Evolutionary conservation across 2,113 vertebrate species (phyloP), one percentile per base, ranked within the genome.

Genomic region (Heptranchias perlo): DNA sequence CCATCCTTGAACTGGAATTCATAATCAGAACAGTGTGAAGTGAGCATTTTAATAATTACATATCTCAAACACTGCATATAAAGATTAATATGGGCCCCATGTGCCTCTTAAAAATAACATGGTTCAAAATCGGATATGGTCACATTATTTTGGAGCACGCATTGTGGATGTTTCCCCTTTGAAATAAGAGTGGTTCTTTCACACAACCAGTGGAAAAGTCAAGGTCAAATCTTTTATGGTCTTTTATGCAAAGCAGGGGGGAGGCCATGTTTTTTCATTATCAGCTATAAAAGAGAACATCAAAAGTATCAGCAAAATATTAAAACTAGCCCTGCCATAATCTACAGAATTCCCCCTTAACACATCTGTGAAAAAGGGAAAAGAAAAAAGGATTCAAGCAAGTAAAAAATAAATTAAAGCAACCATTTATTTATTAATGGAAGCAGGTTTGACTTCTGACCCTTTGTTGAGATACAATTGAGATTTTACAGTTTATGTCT

Each of bases 21-120:
- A 62, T 93, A 10, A 93, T 93, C 58, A 23, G 58, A 62, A 89
- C 49, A 54, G 54, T 92, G 89, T 92, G 54, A 82, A 47, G 35
- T 93, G 35, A 16, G 18, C 58, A 64, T 39, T 93, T 93, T 93
- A 93, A 93, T 93, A 93, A 93, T 39, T 39, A 64, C 35, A 62
- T 18, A 62, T 93, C 35, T 93, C 58, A 62, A 64, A 39, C 35
- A 93, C 6, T 3, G 89, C 62, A 39, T 92, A 61, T 58, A 16
- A 35, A 61, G n/a, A 61, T 44, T 92, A 54, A 93, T 62, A 64
- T 35, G 13, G 87, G 52, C 31, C 52, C 52, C 6, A 14, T 16
- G 28, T 58, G 52, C 52, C 87, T 91, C 28, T 91, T 91, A 58
- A 91, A 91, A 58, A 54, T 64, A 44, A 61, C 54, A 61, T 18